Conservation (phyloP, 2,113 vertebrate species). For the Rutilus rutilus region DNA sequence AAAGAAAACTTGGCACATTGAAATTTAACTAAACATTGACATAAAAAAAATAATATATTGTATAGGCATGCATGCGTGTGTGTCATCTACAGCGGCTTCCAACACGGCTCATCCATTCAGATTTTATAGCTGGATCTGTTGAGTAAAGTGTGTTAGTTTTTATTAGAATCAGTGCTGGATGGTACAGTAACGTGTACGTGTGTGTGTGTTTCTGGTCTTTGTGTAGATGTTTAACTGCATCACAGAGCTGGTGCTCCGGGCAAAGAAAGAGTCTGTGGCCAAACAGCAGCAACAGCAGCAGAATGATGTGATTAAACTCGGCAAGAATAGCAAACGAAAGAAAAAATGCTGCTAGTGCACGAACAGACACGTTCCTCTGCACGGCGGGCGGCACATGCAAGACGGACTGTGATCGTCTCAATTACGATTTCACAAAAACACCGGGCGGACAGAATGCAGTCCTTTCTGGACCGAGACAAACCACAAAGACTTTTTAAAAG, state of each 20-base stretch:
- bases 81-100: not conserved
- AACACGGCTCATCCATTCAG: not conserved
- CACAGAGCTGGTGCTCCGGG: conserved; percentile 95
- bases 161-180: not conserved
- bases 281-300: conserved; percentile 98
- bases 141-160: not conserved
- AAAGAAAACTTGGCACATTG: not conserved
- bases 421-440: conserved; percentile 75
- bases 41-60: too few species aligned
- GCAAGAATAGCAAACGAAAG: conserved; percentile 98
- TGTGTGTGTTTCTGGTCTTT: conserved; percentile 24
- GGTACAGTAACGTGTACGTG: not conserved
- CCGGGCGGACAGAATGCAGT: conserved; percentile 62
- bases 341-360: conserved; percentile 94
- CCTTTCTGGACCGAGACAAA: conserved; percentile 76
- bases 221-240: conserved; percentile 99
- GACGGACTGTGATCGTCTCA: conserved; percentile 73
- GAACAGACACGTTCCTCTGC: conserved; percentile 43
- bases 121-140: not conserved
- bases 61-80: too few species aligned
- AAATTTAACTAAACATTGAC: not conserved
- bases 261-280: conserved; percentile 96
- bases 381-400: conserved; percentile 43
- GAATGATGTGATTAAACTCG: conserved; percentile 97
- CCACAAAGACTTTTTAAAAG: conserved; percentile 73